Percentiles rank a stretch among this genome's conserved stretches.
These are phyloP conservation scores for Arothron firmamentum DNA, from an alignment of 2,113 vertebrate species.

Conservation along the genomic window DNA sequence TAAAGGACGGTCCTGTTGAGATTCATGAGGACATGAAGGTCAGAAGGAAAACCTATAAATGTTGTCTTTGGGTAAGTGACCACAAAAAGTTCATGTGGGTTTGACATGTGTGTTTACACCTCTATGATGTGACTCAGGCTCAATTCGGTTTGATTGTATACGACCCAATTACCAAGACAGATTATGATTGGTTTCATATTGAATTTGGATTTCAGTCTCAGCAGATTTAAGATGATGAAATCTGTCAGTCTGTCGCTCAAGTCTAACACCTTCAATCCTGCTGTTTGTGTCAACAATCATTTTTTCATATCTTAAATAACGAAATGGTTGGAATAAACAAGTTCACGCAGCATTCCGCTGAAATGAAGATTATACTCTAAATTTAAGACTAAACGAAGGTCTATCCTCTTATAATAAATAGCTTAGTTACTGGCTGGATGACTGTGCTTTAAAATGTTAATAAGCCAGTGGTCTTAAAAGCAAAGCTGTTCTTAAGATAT, in stretches of 20 bases:
- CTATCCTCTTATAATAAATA: slow-evolving; percentile 1
- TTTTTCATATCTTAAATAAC: no score
- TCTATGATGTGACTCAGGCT: slow-evolving; percentile 20
- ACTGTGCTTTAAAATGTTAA: not conserved
- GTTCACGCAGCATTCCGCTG: not conserved
- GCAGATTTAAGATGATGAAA: no score
- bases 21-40: slow-evolving; percentile 63
- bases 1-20: slow-evolving; percentile 47
- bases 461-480: not conserved
- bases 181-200: no score
- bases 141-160: no score
- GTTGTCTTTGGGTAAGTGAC: slow-evolving; percentile 42
- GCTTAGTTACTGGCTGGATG: not conserved
- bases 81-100: slow-evolving; percentile 60
- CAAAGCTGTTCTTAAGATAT: not conserved
- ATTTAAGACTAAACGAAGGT: not conserved
- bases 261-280: no score
- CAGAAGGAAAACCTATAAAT: slow-evolving; percentile 50
- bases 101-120: slow-evolving; percentile 51
- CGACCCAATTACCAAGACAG: no score
- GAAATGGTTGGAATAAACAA: no score
- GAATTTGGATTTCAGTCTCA: no score
- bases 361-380: not conserved
- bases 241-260: no score
- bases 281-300: no score